Conservation (phyloP, 1,140 invertebrate species). For the Oreohelix idahoensis region DNA sequence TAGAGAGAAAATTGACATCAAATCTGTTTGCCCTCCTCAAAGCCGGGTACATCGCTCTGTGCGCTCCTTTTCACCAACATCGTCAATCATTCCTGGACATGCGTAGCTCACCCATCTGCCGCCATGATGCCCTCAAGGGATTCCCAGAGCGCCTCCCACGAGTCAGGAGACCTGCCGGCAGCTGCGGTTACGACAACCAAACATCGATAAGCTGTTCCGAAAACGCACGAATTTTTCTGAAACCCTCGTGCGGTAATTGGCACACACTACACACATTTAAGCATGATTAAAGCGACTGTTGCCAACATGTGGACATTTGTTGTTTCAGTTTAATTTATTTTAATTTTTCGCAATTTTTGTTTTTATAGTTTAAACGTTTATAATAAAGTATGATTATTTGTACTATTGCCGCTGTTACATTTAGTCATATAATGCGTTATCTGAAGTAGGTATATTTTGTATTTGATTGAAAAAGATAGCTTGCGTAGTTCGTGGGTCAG, state of each 20-base stretch:
- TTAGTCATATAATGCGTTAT: too few species aligned
- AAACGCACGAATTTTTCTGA: background rate
- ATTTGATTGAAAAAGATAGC: too few species aligned
- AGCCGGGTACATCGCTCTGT: background rate
- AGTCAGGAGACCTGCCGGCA: background rate
- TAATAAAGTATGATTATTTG: too few species aligned
- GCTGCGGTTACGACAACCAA: conserved; percentile 27
- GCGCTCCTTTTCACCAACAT: conserved; percentile 14
- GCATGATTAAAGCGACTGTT: background rate
- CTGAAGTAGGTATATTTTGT: too few species aligned
- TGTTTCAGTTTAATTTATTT: too few species aligned
- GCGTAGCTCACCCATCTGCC: conserved; percentile 28
- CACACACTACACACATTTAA: background rate
- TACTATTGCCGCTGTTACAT: too few species aligned
- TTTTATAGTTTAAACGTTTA: too few species aligned
- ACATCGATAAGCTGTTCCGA: background rate
- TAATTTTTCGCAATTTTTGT: too few species aligned
- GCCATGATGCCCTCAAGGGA: conserved; percentile 9
- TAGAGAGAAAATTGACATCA: background rate
- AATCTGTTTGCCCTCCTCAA: conserved; percentile 9
- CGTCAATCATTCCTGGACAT: conserved; percentile 29
- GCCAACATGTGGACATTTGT: background rate
- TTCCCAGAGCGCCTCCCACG: conserved; percentile 2
- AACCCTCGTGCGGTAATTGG: background rate
- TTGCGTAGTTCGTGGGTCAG: too few species aligned